Conservation (phyloP, 2,888 invertebrate genomes). For the Heliconius erato region DNA sequence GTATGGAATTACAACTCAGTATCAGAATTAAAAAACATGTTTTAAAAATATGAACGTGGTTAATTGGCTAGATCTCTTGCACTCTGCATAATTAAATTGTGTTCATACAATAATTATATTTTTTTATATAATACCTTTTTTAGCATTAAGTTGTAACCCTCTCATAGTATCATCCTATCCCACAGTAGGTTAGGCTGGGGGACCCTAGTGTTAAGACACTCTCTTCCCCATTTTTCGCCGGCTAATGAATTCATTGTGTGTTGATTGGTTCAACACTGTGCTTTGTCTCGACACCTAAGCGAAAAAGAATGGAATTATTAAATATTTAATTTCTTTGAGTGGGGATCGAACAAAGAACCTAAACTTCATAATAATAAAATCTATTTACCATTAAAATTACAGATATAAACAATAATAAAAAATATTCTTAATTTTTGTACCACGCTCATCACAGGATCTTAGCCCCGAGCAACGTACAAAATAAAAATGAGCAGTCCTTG, state of each 20-base stretch:
- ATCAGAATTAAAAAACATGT: too few species aligned
- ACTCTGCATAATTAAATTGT: too few species aligned
- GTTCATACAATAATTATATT: too few species aligned
- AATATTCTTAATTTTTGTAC: not conserved
- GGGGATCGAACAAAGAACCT: not conserved
- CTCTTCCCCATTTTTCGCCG: too few species aligned
- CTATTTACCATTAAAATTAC: not conserved
- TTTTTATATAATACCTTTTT: too few species aligned
- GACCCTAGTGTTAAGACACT: too few species aligned
- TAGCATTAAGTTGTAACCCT: too few species aligned
- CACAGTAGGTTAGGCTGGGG: too few species aligned
- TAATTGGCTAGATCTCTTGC: too few species aligned
- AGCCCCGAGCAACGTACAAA: slow-evolving; percentile 18
- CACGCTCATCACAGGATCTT: slow-evolving; percentile 7
- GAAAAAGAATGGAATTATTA: not conserved
- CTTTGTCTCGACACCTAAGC: not conserved
- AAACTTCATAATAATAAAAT: not conserved
- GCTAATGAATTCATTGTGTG: not conserved
- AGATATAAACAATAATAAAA: not conserved
- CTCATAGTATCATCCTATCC: too few species aligned
- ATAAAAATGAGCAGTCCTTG: slow-evolving; percentile 29
- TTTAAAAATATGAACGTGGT: too few species aligned
- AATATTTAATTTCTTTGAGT: not conserved
- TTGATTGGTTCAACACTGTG: not conserved
- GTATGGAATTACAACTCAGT: too few species aligned